phyloP scores from a whole-genome alignment of 2,888 invertebrate species.

The Melieria omissa region DNA sequence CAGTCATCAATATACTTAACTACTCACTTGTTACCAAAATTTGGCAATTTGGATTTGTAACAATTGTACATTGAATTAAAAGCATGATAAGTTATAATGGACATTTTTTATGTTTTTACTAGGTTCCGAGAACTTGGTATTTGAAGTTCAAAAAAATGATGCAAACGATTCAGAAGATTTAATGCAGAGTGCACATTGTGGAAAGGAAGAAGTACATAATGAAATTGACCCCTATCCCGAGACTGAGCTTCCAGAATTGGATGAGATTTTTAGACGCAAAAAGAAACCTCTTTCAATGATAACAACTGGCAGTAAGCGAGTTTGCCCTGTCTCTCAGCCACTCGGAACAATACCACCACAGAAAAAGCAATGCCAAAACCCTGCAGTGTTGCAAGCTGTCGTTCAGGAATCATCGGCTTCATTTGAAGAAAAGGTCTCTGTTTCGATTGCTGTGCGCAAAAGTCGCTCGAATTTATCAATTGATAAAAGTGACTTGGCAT shows the following conservation, averaged over 20 bases:
- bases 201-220: background rate
- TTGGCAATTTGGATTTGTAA: no score
- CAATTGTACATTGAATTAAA: no score
- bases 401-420: slow-evolving; percentile 32
- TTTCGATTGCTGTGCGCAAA: slow-evolving; percentile 29
- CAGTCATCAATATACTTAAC: no score
- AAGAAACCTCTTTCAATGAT: slow-evolving; percentile 21
- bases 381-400: background rate
- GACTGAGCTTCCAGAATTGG: slow-evolving; percentile 35
- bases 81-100: no score
- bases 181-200: background rate
- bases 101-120: background rate
- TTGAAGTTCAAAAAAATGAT: slow-evolving; percentile 36
- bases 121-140: slow-evolving; percentile 36
- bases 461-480: slow-evolving; percentile 24
- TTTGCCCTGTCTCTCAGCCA: background rate
- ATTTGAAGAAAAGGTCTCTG: slow-evolving; percentile 33
- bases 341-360: background rate
- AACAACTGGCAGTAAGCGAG: slow-evolving; percentile 16
- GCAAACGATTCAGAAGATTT: background rate
- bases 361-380: slow-evolving; percentile 21
- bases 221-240: slow-evolving; percentile 36
- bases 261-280: slow-evolving; percentile 39
- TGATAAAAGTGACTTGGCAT: slow-evolving; percentile 12
- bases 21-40: no score